Conservation (phyloP, 2,113 vertebrate species). For the Polyodon spathula region DNA sequence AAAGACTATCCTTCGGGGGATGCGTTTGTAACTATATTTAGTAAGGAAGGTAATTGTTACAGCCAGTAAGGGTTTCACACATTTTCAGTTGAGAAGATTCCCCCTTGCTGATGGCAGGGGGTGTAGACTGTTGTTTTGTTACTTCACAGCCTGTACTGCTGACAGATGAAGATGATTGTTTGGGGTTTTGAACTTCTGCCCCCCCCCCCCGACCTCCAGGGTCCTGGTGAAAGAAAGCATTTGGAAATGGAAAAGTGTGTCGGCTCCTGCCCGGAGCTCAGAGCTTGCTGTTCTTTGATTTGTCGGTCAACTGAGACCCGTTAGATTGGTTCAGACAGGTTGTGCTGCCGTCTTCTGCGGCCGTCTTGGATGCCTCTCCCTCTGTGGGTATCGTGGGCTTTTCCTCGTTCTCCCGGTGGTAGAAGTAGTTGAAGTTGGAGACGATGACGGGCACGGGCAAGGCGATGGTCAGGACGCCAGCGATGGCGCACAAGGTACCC, state of each 20-base stretch:
- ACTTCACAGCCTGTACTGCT: too few species aligned
- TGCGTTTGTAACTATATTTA: too few species aligned
- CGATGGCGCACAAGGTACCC: constrained; percentile 88
- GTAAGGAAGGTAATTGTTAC: too few species aligned
- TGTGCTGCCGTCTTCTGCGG: constrained; percentile 51
- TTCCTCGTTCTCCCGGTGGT: constrained; percentile 89
- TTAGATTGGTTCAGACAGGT: constrained; percentile 72
- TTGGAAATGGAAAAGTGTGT: not conserved
- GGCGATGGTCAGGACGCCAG: constrained; percentile 89
- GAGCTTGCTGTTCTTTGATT: constrained; percentile 55
- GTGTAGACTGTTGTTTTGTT: too few species aligned
- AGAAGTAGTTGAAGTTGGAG: constrained; percentile 98
- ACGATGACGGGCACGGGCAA: constrained; percentile 94
- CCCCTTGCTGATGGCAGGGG: too few species aligned
- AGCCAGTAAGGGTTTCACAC: too few species aligned
- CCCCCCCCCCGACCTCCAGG: too few species aligned
- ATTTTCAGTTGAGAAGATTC: too few species aligned
- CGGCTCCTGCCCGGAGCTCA: constrained; percentile 19
- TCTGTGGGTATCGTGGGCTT: constrained; percentile 57
- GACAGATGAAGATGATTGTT: too few species aligned
- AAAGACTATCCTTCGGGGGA: too few species aligned
- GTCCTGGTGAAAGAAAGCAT: too few species aligned
- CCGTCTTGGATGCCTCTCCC: constrained; percentile 47
- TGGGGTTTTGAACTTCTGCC: too few species aligned
- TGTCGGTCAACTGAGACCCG: constrained; percentile 55